phyloP scores from a whole-genome alignment of 2,797 vertebrate species.

The Periparus ater region DNA sequence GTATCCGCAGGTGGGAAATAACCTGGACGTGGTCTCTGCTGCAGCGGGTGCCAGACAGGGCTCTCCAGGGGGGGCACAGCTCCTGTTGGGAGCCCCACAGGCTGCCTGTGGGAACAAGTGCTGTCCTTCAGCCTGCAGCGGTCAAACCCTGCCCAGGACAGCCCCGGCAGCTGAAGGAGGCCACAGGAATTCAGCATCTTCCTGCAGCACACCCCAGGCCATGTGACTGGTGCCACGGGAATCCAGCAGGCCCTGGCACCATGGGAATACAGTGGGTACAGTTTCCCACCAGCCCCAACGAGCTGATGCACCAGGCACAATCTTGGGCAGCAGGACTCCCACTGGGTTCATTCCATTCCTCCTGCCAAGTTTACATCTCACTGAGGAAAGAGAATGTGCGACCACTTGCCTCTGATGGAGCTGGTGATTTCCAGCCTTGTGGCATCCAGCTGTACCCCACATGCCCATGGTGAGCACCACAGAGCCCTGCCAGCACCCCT shows the following conservation, averaged over 20 bases:
- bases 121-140: not conserved
- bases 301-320: not conserved
- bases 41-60: not conserved
- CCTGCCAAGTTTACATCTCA: not conserved
- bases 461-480: rapidly evolving
- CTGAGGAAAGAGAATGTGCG: not conserved
- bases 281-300: not conserved
- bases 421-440: rapidly evolving
- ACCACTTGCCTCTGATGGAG: not conserved
- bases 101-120: not conserved
- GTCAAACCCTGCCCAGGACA: not conserved
- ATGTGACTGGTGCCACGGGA: rapidly evolving
- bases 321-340: not conserved
- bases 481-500: not conserved
- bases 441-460: not conserved
- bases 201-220: rapidly evolving
- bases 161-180: not conserved
- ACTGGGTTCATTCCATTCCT: not conserved
- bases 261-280: rapidly evolving
- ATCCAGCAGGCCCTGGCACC: rapidly evolving
- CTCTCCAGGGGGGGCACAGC: not conserved
- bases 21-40: not conserved
- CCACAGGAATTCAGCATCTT: not conserved
- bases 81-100: not conserved
- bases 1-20: rapidly evolving